Evolutionary conservation across 1,140 invertebrate species (phyloP), one percentile per base, ranked within the genome.

Genomic region (Acromyrmex charruanus): DNA sequence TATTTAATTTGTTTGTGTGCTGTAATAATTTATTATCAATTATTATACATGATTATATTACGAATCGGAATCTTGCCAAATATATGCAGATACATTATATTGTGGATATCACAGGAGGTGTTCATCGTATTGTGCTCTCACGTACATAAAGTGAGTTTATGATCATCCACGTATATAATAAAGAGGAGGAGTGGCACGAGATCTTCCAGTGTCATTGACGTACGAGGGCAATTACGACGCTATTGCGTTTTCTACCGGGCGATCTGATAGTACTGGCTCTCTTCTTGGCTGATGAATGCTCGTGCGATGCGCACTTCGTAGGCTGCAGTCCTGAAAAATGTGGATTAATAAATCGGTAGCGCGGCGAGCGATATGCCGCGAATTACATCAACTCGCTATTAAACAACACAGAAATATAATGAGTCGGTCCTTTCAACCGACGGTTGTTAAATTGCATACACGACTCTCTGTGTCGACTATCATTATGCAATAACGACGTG

Each of bases 251-350:
- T 85, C 87, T 88, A 68, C 88, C 39, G 74, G 49, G 63, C 69
- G 88, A 93, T 92, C 91, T 91, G 87, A 84, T 89, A 91, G 86
- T 79, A 75, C 86, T 9, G 85, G 87, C 80, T 87, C 74, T 77
- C 72, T 75, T 63, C 25, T 35, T 16, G 39, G 28, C n/a, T 58
- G 44, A 59, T 79, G 79, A 72, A 75, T 88, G 59, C 63, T 72
- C 69, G 14, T 18, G n/a, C 25, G 51, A 21, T 49, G 55, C 18
- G 18, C 35, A 25, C 66, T 39, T 59, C 69, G 58, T 77, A 53
- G 6, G 21, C 55, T 21, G 53, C 71, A 18, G n/a, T 55, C 21
- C 5, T 58, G 82, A 89, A 71, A 88, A 89, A 88, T 72, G 55
- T 59, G n/a, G 82, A 88, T 88, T 86, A 65, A 88, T 81, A 88